Conservation (phyloP, 2,113 vertebrate species). For the Psittacula cyanocephala region DNA sequence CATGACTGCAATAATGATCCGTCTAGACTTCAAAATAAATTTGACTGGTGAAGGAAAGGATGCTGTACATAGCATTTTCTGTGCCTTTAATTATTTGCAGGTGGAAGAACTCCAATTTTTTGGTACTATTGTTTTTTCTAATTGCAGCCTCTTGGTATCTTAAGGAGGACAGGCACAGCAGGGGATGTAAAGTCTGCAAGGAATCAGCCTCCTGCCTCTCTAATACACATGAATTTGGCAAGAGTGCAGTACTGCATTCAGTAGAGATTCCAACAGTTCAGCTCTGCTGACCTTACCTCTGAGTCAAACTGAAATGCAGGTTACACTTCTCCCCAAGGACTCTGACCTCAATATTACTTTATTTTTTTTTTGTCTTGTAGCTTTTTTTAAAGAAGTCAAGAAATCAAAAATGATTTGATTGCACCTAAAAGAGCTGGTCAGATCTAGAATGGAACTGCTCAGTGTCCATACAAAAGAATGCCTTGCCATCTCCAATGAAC, state of each 20-base stretch:
- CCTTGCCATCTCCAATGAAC: not conserved
- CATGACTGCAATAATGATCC: not conserved
- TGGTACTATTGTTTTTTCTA: not conserved
- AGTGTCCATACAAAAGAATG: not conserved
- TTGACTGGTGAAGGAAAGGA: not conserved
- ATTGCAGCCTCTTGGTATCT: not conserved
- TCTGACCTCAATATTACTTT: not conserved
- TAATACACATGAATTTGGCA: not conserved
- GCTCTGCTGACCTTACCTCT: not conserved
- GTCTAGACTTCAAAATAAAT: not conserved
- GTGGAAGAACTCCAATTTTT: not conserved
- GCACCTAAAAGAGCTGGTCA: not conserved
- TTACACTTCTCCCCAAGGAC: not conserved
- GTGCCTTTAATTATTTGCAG: constrained; percentile 3
- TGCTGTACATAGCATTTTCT: not conserved
- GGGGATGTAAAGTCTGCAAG: not conserved
- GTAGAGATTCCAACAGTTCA: not conserved
- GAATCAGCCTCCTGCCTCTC: not conserved
- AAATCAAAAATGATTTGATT: not conserved
- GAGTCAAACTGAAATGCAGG: not conserved
- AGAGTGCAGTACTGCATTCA: not conserved
- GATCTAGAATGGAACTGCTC: not conserved
- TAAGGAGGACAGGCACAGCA: not conserved
- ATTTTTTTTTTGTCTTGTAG: not conserved
- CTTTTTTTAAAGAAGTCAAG: not conserved